phyloP scores from a whole-genome alignment of 2,797 vertebrate genomes.

The Chaetophractus vellerosus region DNA sequence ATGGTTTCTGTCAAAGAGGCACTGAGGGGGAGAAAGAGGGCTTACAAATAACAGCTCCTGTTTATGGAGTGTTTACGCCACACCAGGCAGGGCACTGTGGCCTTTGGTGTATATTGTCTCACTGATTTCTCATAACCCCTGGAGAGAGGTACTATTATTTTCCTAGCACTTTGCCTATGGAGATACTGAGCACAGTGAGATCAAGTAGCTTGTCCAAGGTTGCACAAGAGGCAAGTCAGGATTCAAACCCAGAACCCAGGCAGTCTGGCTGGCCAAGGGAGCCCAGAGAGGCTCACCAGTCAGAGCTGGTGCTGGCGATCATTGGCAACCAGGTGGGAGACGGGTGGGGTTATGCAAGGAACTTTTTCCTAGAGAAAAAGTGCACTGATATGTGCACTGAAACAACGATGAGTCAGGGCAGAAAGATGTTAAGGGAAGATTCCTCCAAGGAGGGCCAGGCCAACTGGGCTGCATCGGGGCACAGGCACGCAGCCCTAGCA shows the following conservation, averaged over 20 bases:
- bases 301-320: neutral
- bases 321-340: neutral
- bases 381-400: neutral
- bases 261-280: neutral
- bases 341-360: neutral
- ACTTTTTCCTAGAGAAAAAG: neutral
- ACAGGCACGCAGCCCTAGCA: neutral
- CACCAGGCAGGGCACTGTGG: neutral
- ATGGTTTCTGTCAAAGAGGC: neutral
- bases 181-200: neutral
- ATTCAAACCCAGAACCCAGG: neutral
- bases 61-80: neutral
- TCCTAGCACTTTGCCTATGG: neutral
- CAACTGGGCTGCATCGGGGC: neutral
- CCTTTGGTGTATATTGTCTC: neutral
- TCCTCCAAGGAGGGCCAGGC: neutral
- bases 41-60: conserved; percentile 7
- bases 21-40: neutral
- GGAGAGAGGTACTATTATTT: neutral
- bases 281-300: neutral
- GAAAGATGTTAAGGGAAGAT: neutral
- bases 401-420: neutral
- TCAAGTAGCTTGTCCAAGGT: conserved; percentile 6
- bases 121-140: conserved; percentile 44
- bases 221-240: conserved; percentile 3